Evolutionary conservation across 2,888 invertebrate species (phyloP), one percentile per base, ranked within the genome.

Genomic region (Eristalis pertinax): DNA sequence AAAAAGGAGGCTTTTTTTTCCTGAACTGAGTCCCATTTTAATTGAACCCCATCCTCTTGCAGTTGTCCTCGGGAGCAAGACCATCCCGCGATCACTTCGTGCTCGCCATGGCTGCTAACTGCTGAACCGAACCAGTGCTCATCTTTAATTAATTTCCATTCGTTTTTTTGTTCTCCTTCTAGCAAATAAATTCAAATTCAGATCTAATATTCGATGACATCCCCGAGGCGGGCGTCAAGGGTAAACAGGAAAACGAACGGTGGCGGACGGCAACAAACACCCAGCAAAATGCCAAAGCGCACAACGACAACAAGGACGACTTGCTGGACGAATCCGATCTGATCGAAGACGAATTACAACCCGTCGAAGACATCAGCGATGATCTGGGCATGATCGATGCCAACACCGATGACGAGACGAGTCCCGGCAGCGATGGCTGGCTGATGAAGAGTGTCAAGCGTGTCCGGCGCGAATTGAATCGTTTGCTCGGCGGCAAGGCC

Each of bases 381-480:
- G 85, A 88, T 22, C 22, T 65, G 15, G 80, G 84, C 4, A 56
- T 10, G 62, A 10, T 26, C 10, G 88, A 78, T 26, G 83, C 77
- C 0, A 50, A 72, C 19, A 69, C 62, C 10, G 72, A 86, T 5
- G 72, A 72, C 11, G 68, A 79, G 56, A 60, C 38, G 3, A 35
- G 69, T 22, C 19, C 68, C 1, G 76, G 56, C 24, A 78, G 82
- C 60, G 90, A 88, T 80, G 90, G 90, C 50, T 92, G 92, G 92
- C 89, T 92, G 58, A 76, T 89, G 79, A 89, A 90, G 60, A 89
- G 92, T 41, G 90, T 92, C 1, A 90, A 90, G 22, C 91, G 92
- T 0, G 92, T 92, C 13, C 91, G 92, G 15, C 91, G 92, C 26
- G 91, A 92, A 38, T 88, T 92, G 19, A 90, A 89, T 0, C 90